phyloP scores from a whole-genome alignment of 2,797 vertebrate species.

The Clarias fuscus region DNA sequence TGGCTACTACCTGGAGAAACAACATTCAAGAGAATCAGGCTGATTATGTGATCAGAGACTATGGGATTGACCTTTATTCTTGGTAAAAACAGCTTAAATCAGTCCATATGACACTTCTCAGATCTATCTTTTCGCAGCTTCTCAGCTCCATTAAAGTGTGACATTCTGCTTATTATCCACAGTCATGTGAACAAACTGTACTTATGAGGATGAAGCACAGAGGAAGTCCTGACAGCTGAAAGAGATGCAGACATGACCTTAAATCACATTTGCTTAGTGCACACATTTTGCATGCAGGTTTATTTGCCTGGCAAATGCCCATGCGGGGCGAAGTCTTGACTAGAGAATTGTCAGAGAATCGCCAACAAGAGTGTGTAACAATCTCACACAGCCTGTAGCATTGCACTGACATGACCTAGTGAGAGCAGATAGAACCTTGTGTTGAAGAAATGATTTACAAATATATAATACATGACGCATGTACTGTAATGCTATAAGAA shows the following conservation, averaged over 20 bases:
- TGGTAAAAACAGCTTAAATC: background rate
- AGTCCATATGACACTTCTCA: background rate
- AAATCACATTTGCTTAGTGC: background rate
- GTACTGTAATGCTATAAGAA: too few species aligned
- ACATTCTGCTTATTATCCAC: background rate
- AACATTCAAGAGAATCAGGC: background rate
- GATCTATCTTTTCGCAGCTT: background rate
- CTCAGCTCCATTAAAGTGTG: background rate
- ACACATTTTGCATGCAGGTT: constrained; percentile 14
- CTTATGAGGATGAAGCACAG: background rate
- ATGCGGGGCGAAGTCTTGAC: background rate
- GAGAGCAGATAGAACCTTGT: background rate
- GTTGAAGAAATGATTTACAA: background rate
- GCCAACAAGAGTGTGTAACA: background rate
- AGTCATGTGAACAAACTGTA: background rate
- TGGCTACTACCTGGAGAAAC: background rate
- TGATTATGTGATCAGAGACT: too few species aligned
- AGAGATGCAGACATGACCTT: constrained; percentile 1
- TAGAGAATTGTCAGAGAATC: background rate
- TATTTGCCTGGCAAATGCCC: constrained; percentile 31
- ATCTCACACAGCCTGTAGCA: background rate
- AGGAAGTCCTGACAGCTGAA: background rate
- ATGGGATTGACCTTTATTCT: background rate
- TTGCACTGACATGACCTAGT: background rate
- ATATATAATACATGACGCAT: background rate